Percentiles rank a stretch among this genome's conserved stretches.
Conservation (phyloP, 2,113 vertebrate genomes). For the Malaclemys terrapin region DNA sequence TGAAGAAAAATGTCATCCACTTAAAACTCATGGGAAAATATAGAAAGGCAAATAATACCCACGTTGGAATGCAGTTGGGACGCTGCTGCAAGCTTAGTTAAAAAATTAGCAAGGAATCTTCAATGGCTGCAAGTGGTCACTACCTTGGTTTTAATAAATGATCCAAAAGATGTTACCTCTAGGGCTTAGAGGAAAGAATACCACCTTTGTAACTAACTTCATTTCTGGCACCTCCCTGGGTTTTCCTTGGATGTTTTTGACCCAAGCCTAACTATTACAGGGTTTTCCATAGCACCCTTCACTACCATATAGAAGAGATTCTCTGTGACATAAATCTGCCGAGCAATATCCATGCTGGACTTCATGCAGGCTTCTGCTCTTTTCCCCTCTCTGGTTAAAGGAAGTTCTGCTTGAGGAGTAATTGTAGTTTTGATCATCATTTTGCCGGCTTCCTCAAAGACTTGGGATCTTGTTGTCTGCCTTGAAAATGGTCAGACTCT, state of each 20-base stretch:
- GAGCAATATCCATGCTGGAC: not conserved
- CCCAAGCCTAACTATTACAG: not conserved
- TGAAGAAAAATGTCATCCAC: not conserved
- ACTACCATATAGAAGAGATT: not conserved
- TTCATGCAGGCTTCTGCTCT: not conserved
- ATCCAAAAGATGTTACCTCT: not conserved
- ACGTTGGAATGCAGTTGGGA: not conserved
- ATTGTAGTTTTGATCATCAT: not conserved
- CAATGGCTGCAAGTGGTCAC: not conserved
- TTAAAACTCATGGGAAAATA: not conserved
- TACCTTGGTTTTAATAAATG: not conserved
- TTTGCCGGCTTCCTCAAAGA: accelerated
- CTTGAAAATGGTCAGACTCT: accelerated
- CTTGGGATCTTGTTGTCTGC: accelerated
- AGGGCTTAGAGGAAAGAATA: not conserved
- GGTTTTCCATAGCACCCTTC: not conserved
- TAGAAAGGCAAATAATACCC: not conserved
- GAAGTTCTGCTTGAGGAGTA: not conserved
- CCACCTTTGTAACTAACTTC: not conserved
- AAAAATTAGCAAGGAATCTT: not conserved
- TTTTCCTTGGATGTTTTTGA: not conserved
- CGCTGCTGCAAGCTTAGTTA: not conserved
- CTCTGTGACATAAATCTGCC: not conserved
- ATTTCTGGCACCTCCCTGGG: not conserved
- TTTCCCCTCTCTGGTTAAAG: not conserved